Evolutionary conservation across 1,140 invertebrate genomes (phyloP).

Genomic region (Meloidogyne floridensis): DNA sequence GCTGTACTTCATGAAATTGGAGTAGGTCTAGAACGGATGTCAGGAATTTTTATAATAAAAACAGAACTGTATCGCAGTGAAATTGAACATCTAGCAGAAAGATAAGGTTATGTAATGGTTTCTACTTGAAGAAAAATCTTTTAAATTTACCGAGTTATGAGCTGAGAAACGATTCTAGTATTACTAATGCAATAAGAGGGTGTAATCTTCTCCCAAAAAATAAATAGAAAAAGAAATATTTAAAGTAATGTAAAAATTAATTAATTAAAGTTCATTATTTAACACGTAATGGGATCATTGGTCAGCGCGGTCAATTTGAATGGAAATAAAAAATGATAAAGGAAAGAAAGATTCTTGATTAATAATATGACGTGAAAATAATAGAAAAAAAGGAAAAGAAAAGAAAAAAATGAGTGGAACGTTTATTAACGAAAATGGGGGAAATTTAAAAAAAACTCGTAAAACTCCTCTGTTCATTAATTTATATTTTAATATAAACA

Average conservation of each 20-base stretch:
- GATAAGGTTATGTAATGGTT: no score
- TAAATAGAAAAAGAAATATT: background rate
- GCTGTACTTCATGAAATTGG: no score
- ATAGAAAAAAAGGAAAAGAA: background rate
- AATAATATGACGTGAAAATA: background rate
- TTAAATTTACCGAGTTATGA: no score
- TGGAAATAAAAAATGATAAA: background rate
- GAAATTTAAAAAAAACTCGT: background rate
- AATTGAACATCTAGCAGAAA: no score
- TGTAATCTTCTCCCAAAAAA: no score
- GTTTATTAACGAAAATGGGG: background rate
- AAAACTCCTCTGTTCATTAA: background rate
- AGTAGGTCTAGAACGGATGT: no score
- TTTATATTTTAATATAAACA: conserved; percentile 4
- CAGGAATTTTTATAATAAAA: no score
- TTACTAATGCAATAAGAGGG: no score
- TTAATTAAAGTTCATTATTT: background rate
- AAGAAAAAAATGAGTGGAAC: background rate
- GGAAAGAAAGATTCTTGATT: background rate
- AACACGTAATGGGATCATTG: conserved; percentile 1
- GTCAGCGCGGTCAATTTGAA: background rate
- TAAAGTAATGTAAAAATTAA: background rate
- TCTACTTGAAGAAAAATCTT: no score
- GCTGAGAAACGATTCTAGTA: no score
- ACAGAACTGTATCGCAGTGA: no score